Evolutionary conservation across 2,113 vertebrate species (phyloP).

Genomic region (Paradoxurus hermaphroditus): DNA sequence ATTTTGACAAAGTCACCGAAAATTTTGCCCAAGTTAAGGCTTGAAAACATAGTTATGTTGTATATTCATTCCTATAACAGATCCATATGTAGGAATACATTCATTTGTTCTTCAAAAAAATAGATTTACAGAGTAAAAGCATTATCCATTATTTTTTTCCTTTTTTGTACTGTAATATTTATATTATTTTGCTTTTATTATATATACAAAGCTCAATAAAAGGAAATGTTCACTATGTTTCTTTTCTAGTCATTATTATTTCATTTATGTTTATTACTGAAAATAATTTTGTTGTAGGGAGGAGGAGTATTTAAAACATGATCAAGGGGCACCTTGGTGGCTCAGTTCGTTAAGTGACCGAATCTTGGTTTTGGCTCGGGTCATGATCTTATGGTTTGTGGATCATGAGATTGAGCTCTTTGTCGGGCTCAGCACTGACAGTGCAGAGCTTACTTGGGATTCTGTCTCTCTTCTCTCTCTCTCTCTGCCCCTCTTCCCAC

Average conservation of each 20-base stretch:
- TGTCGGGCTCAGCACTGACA: too few relatives aligned
- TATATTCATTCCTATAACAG: not conserved
- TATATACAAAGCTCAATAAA: not conserved
- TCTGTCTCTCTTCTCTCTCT: too few relatives aligned
- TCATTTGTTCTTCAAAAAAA: not conserved
- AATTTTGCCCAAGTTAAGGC: not conserved
- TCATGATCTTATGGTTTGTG: too few relatives aligned
- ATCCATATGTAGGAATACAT: not conserved
- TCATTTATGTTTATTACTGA: not conserved
- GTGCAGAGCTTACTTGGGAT: too few relatives aligned
- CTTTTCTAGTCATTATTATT: not conserved
- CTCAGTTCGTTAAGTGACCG: too few relatives aligned
- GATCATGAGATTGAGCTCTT: too few relatives aligned
- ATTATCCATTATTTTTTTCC: not conserved
- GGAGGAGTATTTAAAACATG: not conserved
- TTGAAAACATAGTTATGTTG: not conserved
- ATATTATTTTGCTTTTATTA: not conserved
- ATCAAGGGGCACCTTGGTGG: not conserved
- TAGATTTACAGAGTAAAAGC: not conserved
- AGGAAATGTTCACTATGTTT: not conserved
- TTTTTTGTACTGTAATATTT: not conserved
- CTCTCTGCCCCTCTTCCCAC: too few relatives aligned
- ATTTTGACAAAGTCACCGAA: not conserved
- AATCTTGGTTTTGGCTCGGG: too few relatives aligned
- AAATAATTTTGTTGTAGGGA: not conserved